These are phyloP conservation scores for Orthosia gothica DNA, from an alignment of 2,888 invertebrate genomes.

Conservation along the genomic window DNA sequence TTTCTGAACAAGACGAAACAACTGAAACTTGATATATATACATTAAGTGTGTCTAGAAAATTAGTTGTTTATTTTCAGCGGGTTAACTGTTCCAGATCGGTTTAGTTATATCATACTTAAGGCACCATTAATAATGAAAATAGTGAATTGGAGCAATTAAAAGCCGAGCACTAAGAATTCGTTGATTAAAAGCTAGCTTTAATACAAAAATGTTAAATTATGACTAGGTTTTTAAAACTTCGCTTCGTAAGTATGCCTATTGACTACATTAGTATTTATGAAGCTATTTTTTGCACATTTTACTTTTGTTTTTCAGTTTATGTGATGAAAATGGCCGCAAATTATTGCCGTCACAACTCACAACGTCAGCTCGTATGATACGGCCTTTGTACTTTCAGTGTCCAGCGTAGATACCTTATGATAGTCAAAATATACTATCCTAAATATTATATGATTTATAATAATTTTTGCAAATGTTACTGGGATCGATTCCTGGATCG, in stretches of 20 bases:
- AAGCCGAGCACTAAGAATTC: constrained; percentile 6
- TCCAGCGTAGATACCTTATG: neutral
- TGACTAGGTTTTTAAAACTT: constrained; percentile 1
- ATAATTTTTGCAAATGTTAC: too few species aligned
- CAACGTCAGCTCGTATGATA: neutral
- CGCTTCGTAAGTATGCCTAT: neutral
- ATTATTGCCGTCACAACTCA: constrained; percentile 14
- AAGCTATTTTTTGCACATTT: constrained; percentile 11
- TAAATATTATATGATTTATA: too few species aligned
- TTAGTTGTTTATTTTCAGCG: neutral
- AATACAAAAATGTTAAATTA: constrained; percentile 5
- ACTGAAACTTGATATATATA: neutral
- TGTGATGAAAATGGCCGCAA: constrained; percentile 9
- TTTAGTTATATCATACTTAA: neutral
- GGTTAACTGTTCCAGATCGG: neutral
- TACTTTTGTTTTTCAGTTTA: constrained; percentile 5
- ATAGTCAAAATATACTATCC: neutral
- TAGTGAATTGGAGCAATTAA: constrained; percentile 2
- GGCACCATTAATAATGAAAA: neutral
- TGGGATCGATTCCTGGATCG: too few species aligned
- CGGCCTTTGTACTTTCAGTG: constrained; percentile 13
- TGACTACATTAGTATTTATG: constrained; percentile 8
- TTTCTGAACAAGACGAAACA: too few species aligned
- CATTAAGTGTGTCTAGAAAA: neutral
- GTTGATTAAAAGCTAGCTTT: neutral